Evolutionary conservation across 2,797 vertebrate species (phyloP), one percentile per base, ranked within the genome.

Genomic region (Acomys russatus): DNA sequence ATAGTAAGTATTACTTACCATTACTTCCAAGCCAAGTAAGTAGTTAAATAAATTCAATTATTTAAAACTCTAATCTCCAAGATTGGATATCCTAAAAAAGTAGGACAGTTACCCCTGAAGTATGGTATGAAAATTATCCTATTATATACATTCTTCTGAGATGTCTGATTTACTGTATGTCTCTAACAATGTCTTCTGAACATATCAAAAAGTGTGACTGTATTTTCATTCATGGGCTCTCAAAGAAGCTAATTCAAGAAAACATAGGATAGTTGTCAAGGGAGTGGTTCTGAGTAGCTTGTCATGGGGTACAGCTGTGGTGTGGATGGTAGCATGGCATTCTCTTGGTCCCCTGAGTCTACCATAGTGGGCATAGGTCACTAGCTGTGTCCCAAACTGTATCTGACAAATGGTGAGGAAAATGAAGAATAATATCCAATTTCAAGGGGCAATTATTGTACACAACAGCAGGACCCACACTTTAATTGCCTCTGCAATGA

Each of bases 341-440:
- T 74, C 96, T 59, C 73, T 78, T 9, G 96, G 68, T 91, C 94
- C 84, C 92, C 94, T 38, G 96, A 68, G 54, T 87, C 96, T 91
- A 94, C 91, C 84, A 90, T 44, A 85, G 49, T 96, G 94, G 91
- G 87, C 44, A 97, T 0, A 98, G 97, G 98, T 98, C 96, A 97
- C 94, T 96, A 98, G 97, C 98, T 98, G 96, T 98, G 96, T 98
- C 97, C 97, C 95, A 96, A 96, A 91, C 79, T 96, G 61, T 90
- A 98, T 95, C 59, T 98, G 98, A 98, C 97, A 98, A 98, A 98
- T 97, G 97, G 97, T 93, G 95, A 98, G 98, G 97, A 98, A 98
- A 98, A 98, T 98, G 97, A 98, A 98, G 98, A 99, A 97, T 98
- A 98, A 98, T 98, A 98, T 98, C 98, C 98, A 98, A 98, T 98